Conservation (phyloP, 2,113 vertebrate species). For the Phyllostomus discolor region DNA sequence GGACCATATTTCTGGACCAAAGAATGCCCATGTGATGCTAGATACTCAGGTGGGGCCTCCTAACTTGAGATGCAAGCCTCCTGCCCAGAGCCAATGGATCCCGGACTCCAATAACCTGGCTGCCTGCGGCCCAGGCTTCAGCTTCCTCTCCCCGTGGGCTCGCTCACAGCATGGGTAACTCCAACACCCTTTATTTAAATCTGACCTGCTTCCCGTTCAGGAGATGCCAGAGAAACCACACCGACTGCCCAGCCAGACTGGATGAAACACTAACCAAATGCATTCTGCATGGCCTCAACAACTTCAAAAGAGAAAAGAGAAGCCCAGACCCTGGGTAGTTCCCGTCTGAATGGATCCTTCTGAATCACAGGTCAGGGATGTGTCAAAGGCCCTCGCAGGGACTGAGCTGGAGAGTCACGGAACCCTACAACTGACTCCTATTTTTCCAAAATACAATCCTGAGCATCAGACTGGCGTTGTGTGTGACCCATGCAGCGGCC, state of each 20-base stretch:
- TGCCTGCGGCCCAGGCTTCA: not conserved
- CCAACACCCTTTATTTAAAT: not conserved
- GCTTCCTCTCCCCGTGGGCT: not conserved
- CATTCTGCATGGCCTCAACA: not conserved
- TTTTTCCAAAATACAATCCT: not conserved
- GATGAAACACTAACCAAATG: not conserved
- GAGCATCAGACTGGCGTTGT: fast-evolving
- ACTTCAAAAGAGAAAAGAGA: not conserved
- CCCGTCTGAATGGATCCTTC: not conserved
- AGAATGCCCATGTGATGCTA: not conserved
- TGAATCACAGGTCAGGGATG: not conserved
- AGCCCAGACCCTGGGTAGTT: not conserved
- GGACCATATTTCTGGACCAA: not conserved
- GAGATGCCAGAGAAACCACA: not conserved
- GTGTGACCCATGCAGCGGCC: not conserved
- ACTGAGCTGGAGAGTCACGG: not conserved
- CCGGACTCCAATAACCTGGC: not conserved
- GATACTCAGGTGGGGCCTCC: not conserved
- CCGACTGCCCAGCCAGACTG: not conserved
- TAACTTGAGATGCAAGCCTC: not conserved
- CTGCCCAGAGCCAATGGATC: not conserved
- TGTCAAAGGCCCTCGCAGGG: not conserved
- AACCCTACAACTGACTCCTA: not conserved
- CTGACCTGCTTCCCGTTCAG: not conserved
- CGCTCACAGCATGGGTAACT: not conserved